A percentile compares a stretch with the other conserved stretches of the same genome.
Conservation (phyloP, 2,797 vertebrate species). For the Hypotaenidia philippensis region DNA sequence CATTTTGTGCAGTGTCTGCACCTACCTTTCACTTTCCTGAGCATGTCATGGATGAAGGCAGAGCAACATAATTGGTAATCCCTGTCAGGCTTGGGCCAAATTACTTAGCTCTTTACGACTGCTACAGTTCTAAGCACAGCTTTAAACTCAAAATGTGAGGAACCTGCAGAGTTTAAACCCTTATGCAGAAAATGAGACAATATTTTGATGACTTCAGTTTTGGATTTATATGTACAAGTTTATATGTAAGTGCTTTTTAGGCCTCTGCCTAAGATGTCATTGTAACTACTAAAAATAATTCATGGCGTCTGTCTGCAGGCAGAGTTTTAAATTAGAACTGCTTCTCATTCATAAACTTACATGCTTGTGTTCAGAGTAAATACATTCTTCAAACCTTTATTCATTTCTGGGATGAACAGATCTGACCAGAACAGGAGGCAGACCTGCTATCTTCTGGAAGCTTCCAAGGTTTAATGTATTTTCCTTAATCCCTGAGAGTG, state of each 20-base stretch:
- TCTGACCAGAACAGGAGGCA: background rate
- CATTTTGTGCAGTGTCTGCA: background rate
- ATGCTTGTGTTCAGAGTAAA: background rate
- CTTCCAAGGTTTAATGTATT: background rate
- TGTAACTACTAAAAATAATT: constrained; percentile 28
- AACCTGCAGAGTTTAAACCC: background rate
- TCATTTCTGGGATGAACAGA: constrained; percentile 14
- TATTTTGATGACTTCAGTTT: background rate
- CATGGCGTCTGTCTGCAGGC: constrained; percentile 7
- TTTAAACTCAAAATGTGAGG: background rate
- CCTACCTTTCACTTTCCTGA: background rate
- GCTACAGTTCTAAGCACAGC: background rate
- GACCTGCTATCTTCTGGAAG: background rate
- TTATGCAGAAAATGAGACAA: background rate
- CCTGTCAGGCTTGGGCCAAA: background rate
- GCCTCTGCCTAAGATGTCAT: constrained; percentile 18
- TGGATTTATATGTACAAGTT: background rate
- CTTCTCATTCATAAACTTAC: constrained; percentile 56
- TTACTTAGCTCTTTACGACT: background rate
- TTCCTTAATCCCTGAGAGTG: background rate
- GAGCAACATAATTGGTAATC: background rate
- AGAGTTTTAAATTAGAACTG: constrained; percentile 42
- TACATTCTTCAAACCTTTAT: background rate
- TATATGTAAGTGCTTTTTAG: constrained; percentile 8
- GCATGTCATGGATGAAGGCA: background rate